Conservation (phyloP, 1,140 invertebrate genomes). For the Magallana gigas region DNA sequence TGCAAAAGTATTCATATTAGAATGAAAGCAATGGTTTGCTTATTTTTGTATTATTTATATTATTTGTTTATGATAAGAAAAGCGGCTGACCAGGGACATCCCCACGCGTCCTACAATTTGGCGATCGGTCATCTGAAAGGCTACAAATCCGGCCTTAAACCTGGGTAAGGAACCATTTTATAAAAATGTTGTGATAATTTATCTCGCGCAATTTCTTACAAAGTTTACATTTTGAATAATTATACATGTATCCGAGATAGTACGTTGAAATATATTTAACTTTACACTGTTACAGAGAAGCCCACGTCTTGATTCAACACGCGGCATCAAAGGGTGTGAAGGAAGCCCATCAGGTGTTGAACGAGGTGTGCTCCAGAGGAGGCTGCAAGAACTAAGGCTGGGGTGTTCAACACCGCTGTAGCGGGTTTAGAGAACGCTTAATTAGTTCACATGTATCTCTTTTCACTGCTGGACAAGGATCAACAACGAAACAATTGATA, state of each 20-base stretch:
- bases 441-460: not conserved
- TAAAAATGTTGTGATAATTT: too few relatives aligned
- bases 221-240: too few relatives aligned
- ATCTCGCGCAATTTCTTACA: too few relatives aligned
- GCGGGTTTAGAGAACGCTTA: too few relatives aligned
- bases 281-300: conserved; percentile 72
- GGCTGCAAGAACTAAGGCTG: conserved; percentile 65
- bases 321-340: conserved; percentile 78
- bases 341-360: conserved; percentile 76
- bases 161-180: conserved; percentile 73
- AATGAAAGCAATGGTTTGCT: not conserved
- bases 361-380: conserved; percentile 76
- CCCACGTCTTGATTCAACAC: conserved; percentile 76
- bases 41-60: not conserved
- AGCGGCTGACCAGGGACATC: conserved; percentile 82
- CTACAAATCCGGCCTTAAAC: conserved; percentile 75
- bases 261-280: not conserved
- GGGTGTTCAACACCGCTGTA: too few relatives aligned
- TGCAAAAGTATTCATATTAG: not conserved
- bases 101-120: conserved; percentile 82
- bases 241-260: too few relatives aligned
- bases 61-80: conserved; percentile 72
- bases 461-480: not conserved
- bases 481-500: conserved; percentile 8
- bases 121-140: conserved; percentile 82